Percentiles rank a stretch among this genome's conserved stretches.
Evolutionary conservation across 2,888 invertebrate species (phyloP).

Genomic region (Parnassius smintheus): DNA sequence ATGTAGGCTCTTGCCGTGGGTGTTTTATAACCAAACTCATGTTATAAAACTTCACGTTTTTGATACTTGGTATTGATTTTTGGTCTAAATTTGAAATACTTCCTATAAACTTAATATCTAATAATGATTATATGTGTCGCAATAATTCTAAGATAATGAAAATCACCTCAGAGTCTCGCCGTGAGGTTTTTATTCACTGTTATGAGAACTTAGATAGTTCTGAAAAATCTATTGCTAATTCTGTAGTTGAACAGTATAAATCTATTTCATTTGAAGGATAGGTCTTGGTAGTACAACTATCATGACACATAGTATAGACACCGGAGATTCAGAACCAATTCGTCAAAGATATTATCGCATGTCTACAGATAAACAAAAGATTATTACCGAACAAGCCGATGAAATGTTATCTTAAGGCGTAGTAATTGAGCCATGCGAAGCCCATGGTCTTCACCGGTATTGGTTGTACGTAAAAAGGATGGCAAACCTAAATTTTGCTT

Average conservation of each 20-base stretch:
- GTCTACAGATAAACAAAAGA: conserved; percentile 31
- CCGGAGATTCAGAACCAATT: conserved; percentile 35
- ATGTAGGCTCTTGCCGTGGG: too few species aligned
- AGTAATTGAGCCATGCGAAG: conserved; percentile 30
- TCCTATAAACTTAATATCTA: too few species aligned
- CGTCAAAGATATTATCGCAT: conserved; percentile 31
- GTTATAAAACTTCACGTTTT: too few species aligned
- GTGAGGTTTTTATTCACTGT: too few species aligned
- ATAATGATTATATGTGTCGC: too few species aligned
- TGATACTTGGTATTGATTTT: too few species aligned
- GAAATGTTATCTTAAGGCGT: conserved; percentile 26
- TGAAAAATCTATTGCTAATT: too few species aligned
- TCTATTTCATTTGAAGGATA: conserved; percentile 26
- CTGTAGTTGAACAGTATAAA: not conserved
- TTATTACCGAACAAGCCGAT: conserved; percentile 23
- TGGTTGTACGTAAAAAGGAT: conserved; percentile 27
- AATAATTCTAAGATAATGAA: too few species aligned
- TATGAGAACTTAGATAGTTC: too few species aligned
- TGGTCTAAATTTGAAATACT: too few species aligned
- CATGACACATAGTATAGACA: conserved; percentile 29
- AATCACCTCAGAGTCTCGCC: too few species aligned
- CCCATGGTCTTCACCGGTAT: conserved; percentile 33
- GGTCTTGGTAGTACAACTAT: conserved; percentile 33
- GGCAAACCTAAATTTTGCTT: conserved; percentile 32
- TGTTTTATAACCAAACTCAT: too few species aligned